These are phyloP conservation scores for Lycia hirtaria DNA, from an alignment of 2,888 invertebrate genomes.

Conservation along the genomic window DNA sequence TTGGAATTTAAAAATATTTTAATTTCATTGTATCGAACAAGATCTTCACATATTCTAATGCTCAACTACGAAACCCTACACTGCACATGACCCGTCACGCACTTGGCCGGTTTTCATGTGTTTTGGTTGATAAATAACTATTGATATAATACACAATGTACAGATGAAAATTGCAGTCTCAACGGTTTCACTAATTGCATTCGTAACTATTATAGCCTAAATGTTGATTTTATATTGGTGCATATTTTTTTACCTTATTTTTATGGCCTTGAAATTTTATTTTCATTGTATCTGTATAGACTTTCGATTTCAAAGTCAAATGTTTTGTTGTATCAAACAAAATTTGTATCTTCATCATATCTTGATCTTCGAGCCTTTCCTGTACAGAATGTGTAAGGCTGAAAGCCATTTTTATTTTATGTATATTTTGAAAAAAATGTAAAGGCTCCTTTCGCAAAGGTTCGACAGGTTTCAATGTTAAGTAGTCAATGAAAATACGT, in stretches of 20 bases:
- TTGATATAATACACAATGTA: no score
- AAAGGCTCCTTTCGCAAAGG: constrained; percentile 62
- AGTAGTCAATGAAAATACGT: constrained; percentile 65
- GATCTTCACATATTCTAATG: no score
- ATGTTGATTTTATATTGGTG: no score
- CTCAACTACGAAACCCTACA: no score
- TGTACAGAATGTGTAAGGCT: constrained; percentile 68
- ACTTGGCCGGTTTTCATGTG: no score
- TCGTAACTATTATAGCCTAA: no score
- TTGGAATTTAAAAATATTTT: no score
- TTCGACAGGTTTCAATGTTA: constrained; percentile 69
- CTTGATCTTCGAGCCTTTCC: constrained; percentile 72
- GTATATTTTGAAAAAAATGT: constrained; percentile 75
- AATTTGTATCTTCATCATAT: constrained; percentile 76
- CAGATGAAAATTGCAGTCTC: no score
- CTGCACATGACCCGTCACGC: no score
- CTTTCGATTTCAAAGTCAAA: constrained; percentile 64
- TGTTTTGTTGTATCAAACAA: constrained; percentile 79
- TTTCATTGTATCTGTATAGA: constrained; percentile 70
- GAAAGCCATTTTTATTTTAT: constrained; percentile 77
- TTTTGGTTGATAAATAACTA: no score
- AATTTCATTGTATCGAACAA: no score
- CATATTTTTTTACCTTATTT: constrained; percentile 63
- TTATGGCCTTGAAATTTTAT: constrained; percentile 77
- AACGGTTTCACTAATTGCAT: no score